Conservation (phyloP, 2,113 vertebrate genomes). For the Tragelaphus strepsiceros region DNA sequence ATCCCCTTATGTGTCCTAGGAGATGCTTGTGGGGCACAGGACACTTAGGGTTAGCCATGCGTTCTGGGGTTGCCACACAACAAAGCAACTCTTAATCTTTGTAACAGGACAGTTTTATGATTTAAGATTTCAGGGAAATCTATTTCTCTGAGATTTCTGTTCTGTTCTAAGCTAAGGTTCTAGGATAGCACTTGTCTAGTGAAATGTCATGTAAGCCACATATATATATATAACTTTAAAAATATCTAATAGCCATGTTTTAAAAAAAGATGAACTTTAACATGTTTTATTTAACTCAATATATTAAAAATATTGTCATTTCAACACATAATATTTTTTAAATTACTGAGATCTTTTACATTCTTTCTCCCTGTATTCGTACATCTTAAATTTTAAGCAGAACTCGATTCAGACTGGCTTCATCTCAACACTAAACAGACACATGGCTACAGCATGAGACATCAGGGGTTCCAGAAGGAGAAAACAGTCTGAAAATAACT, state of each 20-base stretch:
- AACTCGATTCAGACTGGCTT: neutral
- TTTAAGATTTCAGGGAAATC: neutral
- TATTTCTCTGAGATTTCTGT: neutral
- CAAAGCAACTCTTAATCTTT: neutral
- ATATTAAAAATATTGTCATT: neutral
- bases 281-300: neutral
- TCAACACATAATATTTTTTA: neutral
- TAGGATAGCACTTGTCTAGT: neutral
- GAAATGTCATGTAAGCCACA: neutral
- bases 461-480: neutral
- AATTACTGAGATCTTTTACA: neutral
- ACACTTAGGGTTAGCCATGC: neutral
- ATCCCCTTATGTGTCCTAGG: neutral
- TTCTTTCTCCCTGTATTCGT: neutral
- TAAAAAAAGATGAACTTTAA: neutral
- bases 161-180: neutral
- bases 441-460: neutral
- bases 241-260: neutral
- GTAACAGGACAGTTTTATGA: neutral
- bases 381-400: neutral
- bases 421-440: neutral
- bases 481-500: neutral
- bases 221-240: neutral
- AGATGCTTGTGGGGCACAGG: neutral
- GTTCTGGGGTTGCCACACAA: neutral